A percentile compares a stretch with the other conserved stretches of the same genome.
phyloP scores from a whole-genome alignment of 2,797 vertebrate genomes.

The Macrochelys suwanniensis region DNA sequence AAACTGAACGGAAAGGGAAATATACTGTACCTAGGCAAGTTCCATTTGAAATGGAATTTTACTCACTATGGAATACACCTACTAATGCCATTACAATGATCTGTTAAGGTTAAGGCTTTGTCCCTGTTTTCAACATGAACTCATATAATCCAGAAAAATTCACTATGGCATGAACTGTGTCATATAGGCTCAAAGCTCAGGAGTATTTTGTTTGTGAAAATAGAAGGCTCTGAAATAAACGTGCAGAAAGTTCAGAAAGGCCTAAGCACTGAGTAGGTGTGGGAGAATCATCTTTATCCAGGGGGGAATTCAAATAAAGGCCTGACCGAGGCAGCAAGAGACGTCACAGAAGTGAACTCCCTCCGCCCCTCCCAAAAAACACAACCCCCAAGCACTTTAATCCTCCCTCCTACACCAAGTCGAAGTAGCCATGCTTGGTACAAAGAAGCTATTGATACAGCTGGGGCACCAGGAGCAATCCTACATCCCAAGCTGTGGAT shows the following conservation, averaged over 20 bases:
- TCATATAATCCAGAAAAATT: not conserved
- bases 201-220: not conserved
- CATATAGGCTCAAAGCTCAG: not conserved
- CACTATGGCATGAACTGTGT: not conserved
- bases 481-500: not conserved
- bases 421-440: not conserved
- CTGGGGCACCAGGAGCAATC: not conserved
- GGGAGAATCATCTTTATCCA: not conserved
- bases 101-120: not conserved
- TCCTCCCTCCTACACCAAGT: not conserved
- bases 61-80: not conserved
- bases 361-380: no score
- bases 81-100: not conserved
- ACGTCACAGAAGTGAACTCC: not conserved
- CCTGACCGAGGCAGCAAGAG: not conserved
- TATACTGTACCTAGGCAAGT: not conserved
- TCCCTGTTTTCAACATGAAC: not conserved
- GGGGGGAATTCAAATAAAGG: not conserved
- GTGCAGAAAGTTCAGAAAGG: not conserved
- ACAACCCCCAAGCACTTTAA: not conserved
- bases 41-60: slow-evolving; percentile 18
- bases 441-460: not conserved
- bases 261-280: not conserved
- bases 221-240: not conserved
- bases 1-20: slow-evolving; percentile 21